A percentile compares a stretch with the other conserved stretches of the same genome.
These are phyloP conservation scores for Anoplius nigerrimus DNA, from an alignment of 2,888 invertebrate genomes.

Conservation along the genomic window DNA sequence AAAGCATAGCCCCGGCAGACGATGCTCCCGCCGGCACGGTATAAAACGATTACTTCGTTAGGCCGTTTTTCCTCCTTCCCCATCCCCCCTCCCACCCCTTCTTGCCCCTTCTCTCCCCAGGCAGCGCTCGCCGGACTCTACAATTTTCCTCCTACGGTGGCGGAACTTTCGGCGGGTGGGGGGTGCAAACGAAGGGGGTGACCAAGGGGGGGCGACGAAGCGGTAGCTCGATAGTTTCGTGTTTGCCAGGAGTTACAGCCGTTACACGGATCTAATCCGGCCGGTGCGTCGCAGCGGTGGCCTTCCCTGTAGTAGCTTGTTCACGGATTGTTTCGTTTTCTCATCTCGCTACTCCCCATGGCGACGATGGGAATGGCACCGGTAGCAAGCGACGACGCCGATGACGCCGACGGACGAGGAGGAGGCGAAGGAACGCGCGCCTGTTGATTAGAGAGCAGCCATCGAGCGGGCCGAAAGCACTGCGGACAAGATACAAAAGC, in stretches of 20 bases:
- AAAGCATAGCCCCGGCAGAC: no score
- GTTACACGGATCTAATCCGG: conserved; percentile 55
- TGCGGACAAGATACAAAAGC: no score
- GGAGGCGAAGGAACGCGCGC: conserved; percentile 18
- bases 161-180: no score
- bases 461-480: not conserved
- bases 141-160: no score
- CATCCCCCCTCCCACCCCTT: no score
- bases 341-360: not conserved
- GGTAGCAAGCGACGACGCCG: conserved; percentile 17
- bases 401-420: conserved; percentile 5
- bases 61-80: no score
- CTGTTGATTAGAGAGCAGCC: conserved; percentile 40
- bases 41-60: no score
- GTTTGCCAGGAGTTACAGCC: conserved; percentile 26
- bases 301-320: conserved; percentile 40
- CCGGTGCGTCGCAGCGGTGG: conserved; percentile 50
- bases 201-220: not conserved
- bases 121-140: no score
- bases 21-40: no score
- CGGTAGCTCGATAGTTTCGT: not conserved
- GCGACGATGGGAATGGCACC: no score
- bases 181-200: not conserved
- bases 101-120: no score
- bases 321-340: conserved; percentile 54